Evolutionary conservation across 1,140 invertebrate genomes (phyloP).

Genomic region (Dysdera silvatica): DNA sequence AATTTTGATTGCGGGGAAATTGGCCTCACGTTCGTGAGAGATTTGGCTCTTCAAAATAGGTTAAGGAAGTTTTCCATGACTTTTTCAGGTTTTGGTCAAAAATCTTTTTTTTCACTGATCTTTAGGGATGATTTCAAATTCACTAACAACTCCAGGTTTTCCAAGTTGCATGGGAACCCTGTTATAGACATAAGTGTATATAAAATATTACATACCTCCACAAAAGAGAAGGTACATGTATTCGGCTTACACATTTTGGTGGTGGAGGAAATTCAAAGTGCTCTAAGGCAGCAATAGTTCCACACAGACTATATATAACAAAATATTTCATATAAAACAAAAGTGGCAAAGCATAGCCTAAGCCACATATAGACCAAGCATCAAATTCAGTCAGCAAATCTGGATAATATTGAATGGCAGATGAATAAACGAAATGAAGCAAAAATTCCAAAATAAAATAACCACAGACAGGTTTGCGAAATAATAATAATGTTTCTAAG

Average conservation of each 20-base stretch:
- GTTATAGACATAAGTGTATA: no score
- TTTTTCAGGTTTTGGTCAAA: no score
- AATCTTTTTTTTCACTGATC: no score
- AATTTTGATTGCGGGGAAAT: no score
- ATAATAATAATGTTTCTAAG: neutral
- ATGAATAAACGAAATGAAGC: slow-evolving; percentile 30
- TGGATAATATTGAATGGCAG: slow-evolving; percentile 29
- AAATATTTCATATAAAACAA: slow-evolving; percentile 35
- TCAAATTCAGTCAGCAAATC: slow-evolving; percentile 11
- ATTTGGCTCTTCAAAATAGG: no score
- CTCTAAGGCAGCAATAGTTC: slow-evolving; percentile 20
- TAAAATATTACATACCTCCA: slow-evolving; percentile 27
- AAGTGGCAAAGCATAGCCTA: slow-evolving; percentile 32
- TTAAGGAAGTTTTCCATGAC: no score
- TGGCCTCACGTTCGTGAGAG: no score
- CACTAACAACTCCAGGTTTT: no score
- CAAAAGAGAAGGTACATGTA: slow-evolving; percentile 27
- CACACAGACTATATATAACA: slow-evolving; percentile 31
- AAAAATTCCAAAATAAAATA: slow-evolving; percentile 30
- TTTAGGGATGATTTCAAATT: no score
- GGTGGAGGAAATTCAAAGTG: slow-evolving; percentile 28
- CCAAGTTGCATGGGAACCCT: no score
- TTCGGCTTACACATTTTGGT: slow-evolving; percentile 31
- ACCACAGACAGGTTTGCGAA: slow-evolving; percentile 6
- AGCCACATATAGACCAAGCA: slow-evolving; percentile 30